Evolutionary conservation across 2,113 vertebrate species (phyloP).

Genomic region (Rattus rattus): DNA sequence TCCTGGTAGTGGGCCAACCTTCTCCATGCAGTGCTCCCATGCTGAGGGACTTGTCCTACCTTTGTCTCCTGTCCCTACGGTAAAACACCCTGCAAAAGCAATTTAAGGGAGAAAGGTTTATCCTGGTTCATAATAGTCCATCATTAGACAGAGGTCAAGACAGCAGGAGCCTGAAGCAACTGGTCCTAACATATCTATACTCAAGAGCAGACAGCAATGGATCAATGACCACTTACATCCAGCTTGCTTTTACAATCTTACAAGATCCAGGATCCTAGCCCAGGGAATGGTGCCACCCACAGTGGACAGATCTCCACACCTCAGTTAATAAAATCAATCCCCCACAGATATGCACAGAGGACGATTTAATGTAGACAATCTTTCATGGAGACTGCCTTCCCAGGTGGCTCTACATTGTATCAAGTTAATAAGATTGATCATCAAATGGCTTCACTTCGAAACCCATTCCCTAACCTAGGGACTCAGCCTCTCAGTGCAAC

Average conservation of each 20-base stretch:
- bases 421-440: not conserved
- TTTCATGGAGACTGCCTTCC: not conserved
- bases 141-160: not conserved
- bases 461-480: not conserved
- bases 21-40: not conserved
- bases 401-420: not conserved
- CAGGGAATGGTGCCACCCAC: not conserved
- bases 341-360: not conserved
- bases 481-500: not conserved
- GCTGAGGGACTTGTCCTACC: not conserved
- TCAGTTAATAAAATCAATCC: not conserved
- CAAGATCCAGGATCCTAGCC: not conserved
- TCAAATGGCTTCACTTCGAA: not conserved
- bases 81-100: not conserved
- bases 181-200: not conserved
- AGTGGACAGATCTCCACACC: not conserved
- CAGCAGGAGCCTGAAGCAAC: not conserved
- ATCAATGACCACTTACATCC: too few species aligned
- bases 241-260: not conserved
- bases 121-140: not conserved
- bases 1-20: accelerated
- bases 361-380: not conserved
- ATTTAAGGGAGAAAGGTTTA: not conserved
- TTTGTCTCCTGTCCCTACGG: not conserved
- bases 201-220: not conserved